Base-by-base conservation (phyloP, 2,797 vertebrate species). In the Poecilia wingei region DNA sequence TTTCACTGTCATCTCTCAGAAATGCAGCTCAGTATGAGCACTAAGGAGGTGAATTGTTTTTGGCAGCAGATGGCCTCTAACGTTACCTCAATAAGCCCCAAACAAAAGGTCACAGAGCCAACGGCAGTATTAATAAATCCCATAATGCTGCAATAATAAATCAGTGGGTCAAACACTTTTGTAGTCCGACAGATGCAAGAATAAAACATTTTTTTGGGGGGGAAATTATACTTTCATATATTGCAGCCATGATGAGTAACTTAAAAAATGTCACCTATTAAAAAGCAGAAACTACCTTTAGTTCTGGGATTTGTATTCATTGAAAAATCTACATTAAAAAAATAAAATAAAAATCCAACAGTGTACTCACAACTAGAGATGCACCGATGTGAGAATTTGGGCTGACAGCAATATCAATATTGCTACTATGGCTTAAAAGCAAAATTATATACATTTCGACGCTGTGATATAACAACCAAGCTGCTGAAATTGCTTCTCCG, bases 101-200 rank as follows among this genome's bases (percentile, higher is more conserved):
- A 79, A 86, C 87, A 91, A 89, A 90, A 82, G 86, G 87, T 88
- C 86, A 89, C 88, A 91, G 92, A 93, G 82, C 88, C 80, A 81
- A 85, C 79, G 88, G 87, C 86, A 77, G 57, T 82, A 86, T 86
- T 91, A 87, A 89, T 87, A 90, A 93, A 89, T 87, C 88, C 89
- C 87, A 91, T 88, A 91, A 90, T 88, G 89, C 81, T 87, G 74
- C 79, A 75, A 83, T 88, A 75, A 53, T 93, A 92, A 93, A 92
- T 91, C 90, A 88, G 84, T 6, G 70, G 59, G 86, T 81, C 87
- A 92, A 90, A 86, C 90, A 86, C 84, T 86, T 89, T 46, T 78
- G 64, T 64, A 8, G 45, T 78, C 61, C 45, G 61, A 82, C 80
- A 85, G 77, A 84, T 78, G 75, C 57, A n/a, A 70, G 81, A 74